Conservation (phyloP, 1,140 invertebrate species). For the Macrosteles quadrilineatus region DNA sequence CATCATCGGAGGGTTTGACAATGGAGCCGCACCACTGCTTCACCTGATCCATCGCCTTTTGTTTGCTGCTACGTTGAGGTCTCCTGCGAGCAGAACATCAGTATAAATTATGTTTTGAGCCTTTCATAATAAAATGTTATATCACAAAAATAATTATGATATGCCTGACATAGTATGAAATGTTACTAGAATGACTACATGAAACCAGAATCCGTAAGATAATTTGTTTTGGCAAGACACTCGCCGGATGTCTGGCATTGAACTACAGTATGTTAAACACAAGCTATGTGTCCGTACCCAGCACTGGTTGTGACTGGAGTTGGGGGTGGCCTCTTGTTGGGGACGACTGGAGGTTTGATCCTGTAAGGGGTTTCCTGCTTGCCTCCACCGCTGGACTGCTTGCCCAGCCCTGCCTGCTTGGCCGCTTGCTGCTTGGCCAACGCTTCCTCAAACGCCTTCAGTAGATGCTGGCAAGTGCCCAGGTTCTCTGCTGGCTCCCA, state of each 20-base stretch:
- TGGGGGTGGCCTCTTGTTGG: neutral
- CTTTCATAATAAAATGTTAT: too few relatives aligned
- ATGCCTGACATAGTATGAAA: too few relatives aligned
- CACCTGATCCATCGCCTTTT: conserved; percentile 79
- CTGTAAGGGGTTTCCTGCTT: neutral
- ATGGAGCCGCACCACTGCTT: conserved; percentile 76
- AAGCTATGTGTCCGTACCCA: neutral
- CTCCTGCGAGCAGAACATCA: too few relatives aligned
- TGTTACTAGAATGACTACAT: too few relatives aligned
- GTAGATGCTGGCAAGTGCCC: conserved; percentile 67
- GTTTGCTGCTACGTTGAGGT: conserved; percentile 74
- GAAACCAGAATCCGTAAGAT: too few relatives aligned
- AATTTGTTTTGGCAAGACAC: neutral
- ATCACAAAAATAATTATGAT: too few relatives aligned
- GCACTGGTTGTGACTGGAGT: neutral
- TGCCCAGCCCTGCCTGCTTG: conserved; percentile 52
- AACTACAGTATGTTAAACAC: neutral
- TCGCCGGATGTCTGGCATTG: neutral
- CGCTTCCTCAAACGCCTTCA: conserved; percentile 79
- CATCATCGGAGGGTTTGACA: conserved; percentile 56
- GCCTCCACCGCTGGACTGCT: conserved; percentile 24
- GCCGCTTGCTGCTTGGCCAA: conserved; percentile 71
- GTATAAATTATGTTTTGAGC: too few relatives aligned
- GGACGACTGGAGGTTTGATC: conserved; percentile 1
- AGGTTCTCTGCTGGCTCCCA: conserved; percentile 78